A percentile compares a stretch with the other conserved stretches of the same genome.
phyloP scores from a whole-genome alignment of 1,140 invertebrate genomes.

The Tetramorium alpestre region DNA sequence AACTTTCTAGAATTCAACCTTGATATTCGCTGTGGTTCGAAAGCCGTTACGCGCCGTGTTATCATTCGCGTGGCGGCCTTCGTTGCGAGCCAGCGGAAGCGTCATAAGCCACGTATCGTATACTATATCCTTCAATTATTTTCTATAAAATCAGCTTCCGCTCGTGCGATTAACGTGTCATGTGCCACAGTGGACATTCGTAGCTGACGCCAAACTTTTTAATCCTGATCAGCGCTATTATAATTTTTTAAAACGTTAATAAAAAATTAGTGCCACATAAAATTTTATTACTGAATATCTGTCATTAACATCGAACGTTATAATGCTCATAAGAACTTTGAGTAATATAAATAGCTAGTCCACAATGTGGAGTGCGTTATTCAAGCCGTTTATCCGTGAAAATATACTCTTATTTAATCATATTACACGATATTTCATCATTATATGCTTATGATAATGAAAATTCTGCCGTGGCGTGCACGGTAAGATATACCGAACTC shows the following conservation, averaged over 20 bases:
- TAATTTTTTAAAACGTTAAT: neutral
- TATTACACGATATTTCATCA: neutral
- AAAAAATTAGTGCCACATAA: neutral
- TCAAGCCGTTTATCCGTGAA: neutral
- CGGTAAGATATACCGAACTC: neutral
- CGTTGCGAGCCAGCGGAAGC: neutral
- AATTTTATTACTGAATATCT: neutral
- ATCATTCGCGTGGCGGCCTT: neutral
- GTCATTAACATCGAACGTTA: neutral
- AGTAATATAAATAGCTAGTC: neutral
- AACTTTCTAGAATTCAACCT: neutral
- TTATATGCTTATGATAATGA: constrained; percentile 1
- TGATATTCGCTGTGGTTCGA: neutral
- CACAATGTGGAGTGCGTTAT: neutral
- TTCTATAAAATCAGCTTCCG: neutral
- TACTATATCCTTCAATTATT: neutral
- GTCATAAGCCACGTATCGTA: neutral
- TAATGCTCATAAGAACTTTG: neutral
- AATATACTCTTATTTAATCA: neutral
- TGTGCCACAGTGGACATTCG: neutral
- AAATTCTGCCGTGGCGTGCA: neutral
- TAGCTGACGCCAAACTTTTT: neutral
- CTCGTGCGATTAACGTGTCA: neutral
- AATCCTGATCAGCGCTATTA: neutral
- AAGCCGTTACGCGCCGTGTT: neutral